Percentiles rank a stretch among this genome's conserved stretches.
These are phyloP conservation scores for Pangasius sanitwongsei DNA, from an alignment of 2,797 vertebrate species.

Conservation along the genomic window DNA sequence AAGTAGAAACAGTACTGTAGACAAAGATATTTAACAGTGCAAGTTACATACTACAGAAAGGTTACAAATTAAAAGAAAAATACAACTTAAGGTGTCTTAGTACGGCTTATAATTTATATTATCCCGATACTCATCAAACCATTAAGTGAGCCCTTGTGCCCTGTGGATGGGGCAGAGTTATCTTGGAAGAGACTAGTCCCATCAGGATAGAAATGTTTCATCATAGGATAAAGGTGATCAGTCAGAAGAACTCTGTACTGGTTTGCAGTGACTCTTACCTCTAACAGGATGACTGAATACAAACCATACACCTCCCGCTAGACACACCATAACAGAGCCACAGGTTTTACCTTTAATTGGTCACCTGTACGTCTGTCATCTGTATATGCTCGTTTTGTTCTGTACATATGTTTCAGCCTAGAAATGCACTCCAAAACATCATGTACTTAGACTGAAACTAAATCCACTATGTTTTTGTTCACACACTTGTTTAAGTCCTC, in stretches of 20 bases:
- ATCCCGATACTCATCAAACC: background rate
- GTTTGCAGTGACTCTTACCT: background rate
- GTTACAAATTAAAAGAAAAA: background rate
- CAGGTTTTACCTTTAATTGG: background rate
- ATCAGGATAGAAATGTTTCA: background rate
- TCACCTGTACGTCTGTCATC: background rate
- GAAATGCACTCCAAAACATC: slow-evolving; percentile 26
- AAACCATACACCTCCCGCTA: background rate
- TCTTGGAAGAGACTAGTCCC: background rate
- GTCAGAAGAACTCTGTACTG: background rate
- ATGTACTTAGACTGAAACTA: slow-evolving; percentile 49
- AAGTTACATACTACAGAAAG: background rate
- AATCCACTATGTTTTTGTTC: slow-evolving; percentile 57
- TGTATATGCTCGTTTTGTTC: background rate
- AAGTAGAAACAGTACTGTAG: background rate
- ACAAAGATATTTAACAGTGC: background rate
- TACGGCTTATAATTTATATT: background rate
- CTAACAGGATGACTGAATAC: background rate
- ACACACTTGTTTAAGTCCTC: slow-evolving; percentile 62
- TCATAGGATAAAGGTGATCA: background rate
- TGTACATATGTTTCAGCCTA: background rate
- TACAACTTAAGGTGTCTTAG: background rate
- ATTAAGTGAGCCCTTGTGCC: background rate
- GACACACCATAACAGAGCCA: background rate
- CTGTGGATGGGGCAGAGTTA: background rate